phyloP scores from a whole-genome alignment of 2,113 vertebrate genomes.

The Salvator merianae region DNA sequence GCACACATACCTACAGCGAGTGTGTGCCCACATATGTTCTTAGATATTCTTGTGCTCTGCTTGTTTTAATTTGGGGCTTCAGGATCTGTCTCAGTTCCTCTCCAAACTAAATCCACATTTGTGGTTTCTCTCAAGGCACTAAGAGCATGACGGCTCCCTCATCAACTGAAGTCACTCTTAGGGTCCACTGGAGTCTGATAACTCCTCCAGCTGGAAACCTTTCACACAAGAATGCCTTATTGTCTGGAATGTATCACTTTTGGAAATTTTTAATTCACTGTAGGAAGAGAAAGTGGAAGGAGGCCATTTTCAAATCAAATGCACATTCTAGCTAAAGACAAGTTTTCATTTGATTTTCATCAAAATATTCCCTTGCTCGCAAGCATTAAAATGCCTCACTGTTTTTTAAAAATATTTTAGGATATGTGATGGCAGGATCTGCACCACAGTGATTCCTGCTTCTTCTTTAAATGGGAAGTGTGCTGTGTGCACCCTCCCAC shows the following conservation, averaged over 20 bases:
- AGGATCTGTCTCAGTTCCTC: background rate
- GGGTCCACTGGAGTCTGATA: background rate
- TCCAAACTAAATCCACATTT: background rate
- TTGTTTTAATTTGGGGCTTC: background rate
- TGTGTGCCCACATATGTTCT: too few relatives aligned
- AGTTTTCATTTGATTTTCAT: background rate
- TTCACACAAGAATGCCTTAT: background rate
- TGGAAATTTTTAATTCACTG: background rate
- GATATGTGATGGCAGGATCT: too few relatives aligned
- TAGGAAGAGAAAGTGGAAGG: background rate
- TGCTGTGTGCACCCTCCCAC: too few relatives aligned
- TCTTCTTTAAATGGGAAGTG: too few relatives aligned
- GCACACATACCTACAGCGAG: too few relatives aligned
- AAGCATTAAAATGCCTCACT: background rate
- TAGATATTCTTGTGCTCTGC: background rate
- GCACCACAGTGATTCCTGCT: too few relatives aligned
- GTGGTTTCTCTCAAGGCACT: background rate
- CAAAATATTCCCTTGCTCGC: background rate
- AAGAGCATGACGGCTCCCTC: background rate
- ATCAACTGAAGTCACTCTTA: background rate
- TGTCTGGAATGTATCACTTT: conserved; percentile 13
- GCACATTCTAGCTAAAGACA: background rate
- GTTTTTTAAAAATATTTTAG: too few relatives aligned
- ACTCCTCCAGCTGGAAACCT: conserved; percentile 1
- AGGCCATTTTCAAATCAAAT: conserved; percentile 7